Conservation (phyloP, 2,113 vertebrate species). For the Globicephala melas region DNA sequence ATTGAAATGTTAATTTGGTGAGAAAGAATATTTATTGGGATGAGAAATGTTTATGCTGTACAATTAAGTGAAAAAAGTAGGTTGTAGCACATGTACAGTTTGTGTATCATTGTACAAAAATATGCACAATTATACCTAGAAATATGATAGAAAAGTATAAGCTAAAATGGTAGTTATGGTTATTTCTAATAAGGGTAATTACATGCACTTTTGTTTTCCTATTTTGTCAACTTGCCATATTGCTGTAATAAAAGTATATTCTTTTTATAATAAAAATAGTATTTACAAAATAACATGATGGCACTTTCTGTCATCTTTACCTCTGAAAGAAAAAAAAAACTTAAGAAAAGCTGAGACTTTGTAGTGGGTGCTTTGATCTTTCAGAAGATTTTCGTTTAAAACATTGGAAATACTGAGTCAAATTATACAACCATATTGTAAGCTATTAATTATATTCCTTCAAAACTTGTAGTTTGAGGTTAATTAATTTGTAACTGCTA, state of each 20-base stretch:
- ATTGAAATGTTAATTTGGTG: neutral
- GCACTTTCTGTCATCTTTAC: neutral
- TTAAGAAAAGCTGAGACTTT: neutral
- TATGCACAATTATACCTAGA: neutral
- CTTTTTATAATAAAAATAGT: neutral
- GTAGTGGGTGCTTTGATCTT: neutral
- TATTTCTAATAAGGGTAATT: neutral
- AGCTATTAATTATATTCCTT: neutral
- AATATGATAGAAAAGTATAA: neutral
- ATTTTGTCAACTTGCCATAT: neutral
- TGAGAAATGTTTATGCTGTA: neutral
- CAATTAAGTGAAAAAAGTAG: neutral
- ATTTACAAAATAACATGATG: neutral
- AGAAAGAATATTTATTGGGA: neutral
- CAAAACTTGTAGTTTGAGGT: neutral
- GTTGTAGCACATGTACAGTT: neutral
- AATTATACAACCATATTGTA: neutral
- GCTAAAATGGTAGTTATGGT: neutral
- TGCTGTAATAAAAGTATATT: neutral
- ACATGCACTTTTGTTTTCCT: neutral
- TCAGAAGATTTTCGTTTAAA: neutral
- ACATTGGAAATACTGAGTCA: neutral
- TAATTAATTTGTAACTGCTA: neutral
- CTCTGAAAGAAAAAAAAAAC: neutral
- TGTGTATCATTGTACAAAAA: neutral